Evolutionary conservation across 2,888 invertebrate genomes (phyloP).

Genomic region (Yponomeuta cagnagella): DNA sequence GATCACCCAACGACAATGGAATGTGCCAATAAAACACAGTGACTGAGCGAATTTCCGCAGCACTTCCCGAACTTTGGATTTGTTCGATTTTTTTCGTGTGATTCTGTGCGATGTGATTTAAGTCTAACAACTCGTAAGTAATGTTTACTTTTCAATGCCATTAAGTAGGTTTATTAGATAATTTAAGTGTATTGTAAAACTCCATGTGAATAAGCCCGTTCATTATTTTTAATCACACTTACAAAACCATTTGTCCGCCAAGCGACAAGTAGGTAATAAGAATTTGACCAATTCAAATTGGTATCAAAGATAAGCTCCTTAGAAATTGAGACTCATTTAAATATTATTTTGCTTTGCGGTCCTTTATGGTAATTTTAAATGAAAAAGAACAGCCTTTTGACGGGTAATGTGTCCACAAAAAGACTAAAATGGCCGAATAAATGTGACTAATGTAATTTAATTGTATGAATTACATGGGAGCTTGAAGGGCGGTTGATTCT

Average conservation of each 20-base stretch:
- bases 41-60: neutral
- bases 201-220: neutral
- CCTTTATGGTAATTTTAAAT: neutral
- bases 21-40: neutral
- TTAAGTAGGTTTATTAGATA: neutral
- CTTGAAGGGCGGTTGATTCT: neutral
- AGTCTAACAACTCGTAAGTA: slow-evolving; percentile 42
- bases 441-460: neutral
- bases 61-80: slow-evolving; percentile 45
- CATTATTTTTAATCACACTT: neutral
- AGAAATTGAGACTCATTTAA: slow-evolving; percentile 5
- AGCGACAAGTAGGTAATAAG: neutral
- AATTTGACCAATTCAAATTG: slow-evolving; percentile 6
- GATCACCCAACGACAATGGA: slow-evolving; percentile 1
- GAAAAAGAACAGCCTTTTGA: neutral
- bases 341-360: neutral
- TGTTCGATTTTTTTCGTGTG: slow-evolving; percentile 32
- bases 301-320: slow-evolving; percentile 5
- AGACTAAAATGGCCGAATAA: neutral
- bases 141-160: slow-evolving; percentile 13
- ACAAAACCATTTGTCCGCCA: neutral
- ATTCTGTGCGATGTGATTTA: slow-evolving; percentile 61
- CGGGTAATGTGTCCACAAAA: neutral
- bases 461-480: neutral
- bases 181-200: neutral